These are phyloP conservation scores for Tyrannus savana DNA, from an alignment of 2,113 vertebrate genomes.

Conservation along the genomic window DNA sequence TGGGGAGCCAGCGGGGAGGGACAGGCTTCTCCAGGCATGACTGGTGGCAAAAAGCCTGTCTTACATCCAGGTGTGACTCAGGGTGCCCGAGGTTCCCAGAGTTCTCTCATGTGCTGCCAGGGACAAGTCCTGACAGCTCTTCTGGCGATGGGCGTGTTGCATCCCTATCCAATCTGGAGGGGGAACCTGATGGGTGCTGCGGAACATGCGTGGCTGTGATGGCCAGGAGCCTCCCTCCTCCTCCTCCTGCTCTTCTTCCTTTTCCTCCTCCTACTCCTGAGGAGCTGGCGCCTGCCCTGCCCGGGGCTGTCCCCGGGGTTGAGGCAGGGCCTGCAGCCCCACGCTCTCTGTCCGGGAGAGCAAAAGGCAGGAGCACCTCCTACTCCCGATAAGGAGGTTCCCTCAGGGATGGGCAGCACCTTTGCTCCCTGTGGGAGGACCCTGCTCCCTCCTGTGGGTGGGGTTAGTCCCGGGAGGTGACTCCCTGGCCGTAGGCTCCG, in stretches of 20 bases:
- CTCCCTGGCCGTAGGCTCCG: accelerated
- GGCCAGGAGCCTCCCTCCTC: background rate
- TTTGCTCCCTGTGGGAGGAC: accelerated
- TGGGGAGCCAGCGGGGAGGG: background rate
- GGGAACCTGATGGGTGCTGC: background rate
- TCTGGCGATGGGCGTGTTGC: background rate
- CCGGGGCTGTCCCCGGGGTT: background rate
- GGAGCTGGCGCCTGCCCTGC: background rate
- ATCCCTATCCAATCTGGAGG: background rate
- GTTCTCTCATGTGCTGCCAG: slow-evolving; percentile 16
- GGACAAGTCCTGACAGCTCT: background rate
- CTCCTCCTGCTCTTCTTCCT: background rate
- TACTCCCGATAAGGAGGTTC: background rate
- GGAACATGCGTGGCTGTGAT: accelerated
- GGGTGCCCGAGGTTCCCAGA: background rate
- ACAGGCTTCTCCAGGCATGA: background rate
- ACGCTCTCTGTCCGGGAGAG: accelerated
- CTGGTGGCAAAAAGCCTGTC: background rate
- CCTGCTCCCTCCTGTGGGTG: accelerated
- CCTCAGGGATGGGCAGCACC: background rate
- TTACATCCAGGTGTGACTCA: background rate
- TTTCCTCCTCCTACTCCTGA: background rate
- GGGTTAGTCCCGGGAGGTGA: background rate
- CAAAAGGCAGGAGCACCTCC: background rate
- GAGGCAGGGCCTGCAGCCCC: background rate